Evolutionary conservation across 1,140 invertebrate species (phyloP), one percentile per base, ranked within the genome.

Genomic region (Cotesia glomerata): DNA sequence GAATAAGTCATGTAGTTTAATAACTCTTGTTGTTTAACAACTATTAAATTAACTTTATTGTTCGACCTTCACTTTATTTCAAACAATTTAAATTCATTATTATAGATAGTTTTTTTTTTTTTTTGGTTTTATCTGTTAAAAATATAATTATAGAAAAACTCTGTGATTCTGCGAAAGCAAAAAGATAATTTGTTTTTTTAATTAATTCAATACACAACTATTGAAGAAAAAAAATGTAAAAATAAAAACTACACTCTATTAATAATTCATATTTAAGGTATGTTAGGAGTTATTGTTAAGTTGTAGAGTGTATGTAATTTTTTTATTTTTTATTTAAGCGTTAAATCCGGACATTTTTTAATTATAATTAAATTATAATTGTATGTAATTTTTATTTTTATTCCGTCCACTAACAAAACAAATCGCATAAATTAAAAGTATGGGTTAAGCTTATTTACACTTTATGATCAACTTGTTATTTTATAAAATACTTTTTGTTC

Each of bases 161-260:
- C 69, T 71, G 69, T 71, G 62, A 71, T 70, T 45, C 69, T 49
- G 45, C 16, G 59, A 59, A 63, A 26, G 39, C 69, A 52, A 71
- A 71, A 52, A 59, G 8, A 36, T 45, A 14, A 54, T n/a, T 54
- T 14, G 13, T 54, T n/a, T 54, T 14, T 9, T 54, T 51, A 58
- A 26, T 39, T 34, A 14, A 63, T 14, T 61, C 49, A 65, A 49
- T 71, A 51, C 62, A 71, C 69, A 64, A 70, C 58, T 58, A 70
- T 58, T 63, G 49, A 36, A 62, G 32, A 61, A 26, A 32, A 32
- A 32, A 61, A 26, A 61, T 45, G 39, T 45, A 45, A 45, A 39
- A 61, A 61, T 32, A 61, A 61, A 61, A 39, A 45, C 7, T 45
- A 9, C 39, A 45, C 39, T 45, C 39, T 45, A 45, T 45, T 45